phyloP scores from a whole-genome alignment of 1,140 invertebrate species.

The Halesus radiatus region DNA sequence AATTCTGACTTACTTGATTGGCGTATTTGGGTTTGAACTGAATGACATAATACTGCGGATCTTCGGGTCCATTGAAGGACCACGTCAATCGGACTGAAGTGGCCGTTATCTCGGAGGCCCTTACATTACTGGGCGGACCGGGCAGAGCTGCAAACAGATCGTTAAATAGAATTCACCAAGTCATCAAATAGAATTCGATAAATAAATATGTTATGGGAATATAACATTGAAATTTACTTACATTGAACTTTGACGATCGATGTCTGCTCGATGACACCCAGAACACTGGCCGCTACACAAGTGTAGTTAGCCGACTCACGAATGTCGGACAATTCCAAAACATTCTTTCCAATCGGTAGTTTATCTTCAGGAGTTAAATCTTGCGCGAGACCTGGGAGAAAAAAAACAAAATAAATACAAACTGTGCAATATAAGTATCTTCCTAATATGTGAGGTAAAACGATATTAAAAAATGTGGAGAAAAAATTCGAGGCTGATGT shows the following conservation, averaged over 20 bases:
- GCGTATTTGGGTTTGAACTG: conserved; percentile 95
- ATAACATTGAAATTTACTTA: conserved; percentile 69
- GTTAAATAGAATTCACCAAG: background rate
- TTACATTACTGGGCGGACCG: conserved; percentile 87
- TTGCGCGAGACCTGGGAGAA: conserved; percentile 71
- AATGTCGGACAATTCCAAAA: conserved; percentile 88
- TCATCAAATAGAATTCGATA: background rate
- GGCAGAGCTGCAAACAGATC: conserved; percentile 80
- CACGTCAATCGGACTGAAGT: conserved; percentile 92
- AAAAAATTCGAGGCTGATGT: too few species aligned
- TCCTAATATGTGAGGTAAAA: too few species aligned
- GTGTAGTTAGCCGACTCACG: conserved; percentile 96
- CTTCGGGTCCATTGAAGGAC: conserved; percentile 88
- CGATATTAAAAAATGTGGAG: too few species aligned
- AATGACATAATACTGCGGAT: conserved; percentile 94
- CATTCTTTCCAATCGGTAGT: conserved; percentile 87
- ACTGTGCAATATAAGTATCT: too few species aligned
- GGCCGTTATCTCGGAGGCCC: conserved; percentile 92
- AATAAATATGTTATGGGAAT: background rate
- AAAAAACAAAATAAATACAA: background rate
- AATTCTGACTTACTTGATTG: conserved; percentile 71
- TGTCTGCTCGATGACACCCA: conserved; percentile 90
- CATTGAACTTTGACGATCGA: conserved; percentile 95
- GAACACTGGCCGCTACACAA: conserved; percentile 93
- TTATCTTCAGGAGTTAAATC: conserved; percentile 90